Evolutionary conservation across 2,888 invertebrate genomes (phyloP), one percentile per base, ranked within the genome.

Genomic region (Phania funesta): DNA sequence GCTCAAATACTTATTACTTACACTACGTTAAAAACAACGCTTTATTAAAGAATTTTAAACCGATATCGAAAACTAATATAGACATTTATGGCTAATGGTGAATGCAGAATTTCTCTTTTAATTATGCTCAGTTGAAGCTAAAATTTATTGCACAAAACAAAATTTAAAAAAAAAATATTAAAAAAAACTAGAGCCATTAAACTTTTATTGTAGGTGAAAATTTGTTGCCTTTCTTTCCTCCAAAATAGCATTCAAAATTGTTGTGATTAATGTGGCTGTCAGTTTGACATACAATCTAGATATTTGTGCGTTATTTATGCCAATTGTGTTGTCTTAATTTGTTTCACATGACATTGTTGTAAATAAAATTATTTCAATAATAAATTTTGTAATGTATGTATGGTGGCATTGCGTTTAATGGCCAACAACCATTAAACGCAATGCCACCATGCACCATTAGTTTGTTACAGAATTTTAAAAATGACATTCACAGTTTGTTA

Each of bases 301-400:
- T n/a, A 26, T 46, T 1, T 29, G 20, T 50, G 29, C 13, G 11
- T n/a, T 35, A 24, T 67, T 41, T 58, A 32, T 60, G 76, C 29
- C 58, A 76, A 76, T 60, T 60, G 67, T 60, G 67, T 56, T 58
- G 50, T 67, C 67, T 68, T 50, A 60, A 68, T 68, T 60, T 67
- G 8, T 76, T 60, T 22, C 44, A 60, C 29, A 50, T 76, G 76
- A 67, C 48, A 68, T 68, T 44, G 24, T 32, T 18, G 24, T 13
- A 18, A 24, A 46, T 18, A 13, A 18, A 13, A 1, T 18, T 13
- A 22, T 44, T 62, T 18, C 16, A 44, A 24, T 50, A 44, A 24
- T 50, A 52, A 44, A 7, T 65, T 35, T 65, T 46, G 26, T 35
- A n/a, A 54, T 18, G 18, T 35, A 11, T 62, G 29, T 24, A 46